Conservation (phyloP, 1,140 invertebrate species). For the Drosophila pallidifrons region DNA sequence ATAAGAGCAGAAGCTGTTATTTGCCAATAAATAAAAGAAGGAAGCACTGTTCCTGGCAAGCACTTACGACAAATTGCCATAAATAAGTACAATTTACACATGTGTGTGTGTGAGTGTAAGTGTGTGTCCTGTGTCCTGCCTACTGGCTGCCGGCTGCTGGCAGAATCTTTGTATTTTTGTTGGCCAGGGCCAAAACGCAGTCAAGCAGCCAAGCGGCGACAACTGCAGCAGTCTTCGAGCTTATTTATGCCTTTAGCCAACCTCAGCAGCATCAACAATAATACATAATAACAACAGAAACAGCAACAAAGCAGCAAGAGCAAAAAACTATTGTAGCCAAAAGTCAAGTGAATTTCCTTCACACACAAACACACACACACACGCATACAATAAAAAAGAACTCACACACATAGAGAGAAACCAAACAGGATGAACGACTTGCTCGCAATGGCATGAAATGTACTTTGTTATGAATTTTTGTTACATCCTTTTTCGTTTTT, state of each 20-base stretch:
- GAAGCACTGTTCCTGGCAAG: constrained; percentile 55
- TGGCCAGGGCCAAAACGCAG: constrained; percentile 56
- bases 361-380: constrained; percentile 19
- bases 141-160: constrained; percentile 62
- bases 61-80: constrained; percentile 76
- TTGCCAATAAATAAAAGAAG: constrained; percentile 49
- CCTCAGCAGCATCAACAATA: constrained; percentile 39
- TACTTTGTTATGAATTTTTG: constrained; percentile 81
- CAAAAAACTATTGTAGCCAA: constrained; percentile 69
- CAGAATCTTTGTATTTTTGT: constrained; percentile 45
- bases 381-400: neutral
- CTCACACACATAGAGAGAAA: constrained; percentile 5
- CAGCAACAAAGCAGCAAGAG: constrained; percentile 19
- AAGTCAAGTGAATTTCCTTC: constrained; percentile 80
- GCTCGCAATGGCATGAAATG: constrained; percentile 72
- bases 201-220: constrained; percentile 63
- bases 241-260: constrained; percentile 71
- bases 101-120: constrained; percentile 4
- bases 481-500: constrained; percentile 70
- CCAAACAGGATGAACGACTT: constrained; percentile 55
- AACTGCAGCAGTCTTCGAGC: constrained; percentile 69
- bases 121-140: constrained; percentile 5
- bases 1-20: neutral
- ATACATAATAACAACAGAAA: constrained; percentile 42
- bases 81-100: constrained; percentile 60